These are phyloP conservation scores for Tursiops truncatus DNA, from an alignment of 2,113 vertebrate genomes.

Conservation along the genomic window DNA sequence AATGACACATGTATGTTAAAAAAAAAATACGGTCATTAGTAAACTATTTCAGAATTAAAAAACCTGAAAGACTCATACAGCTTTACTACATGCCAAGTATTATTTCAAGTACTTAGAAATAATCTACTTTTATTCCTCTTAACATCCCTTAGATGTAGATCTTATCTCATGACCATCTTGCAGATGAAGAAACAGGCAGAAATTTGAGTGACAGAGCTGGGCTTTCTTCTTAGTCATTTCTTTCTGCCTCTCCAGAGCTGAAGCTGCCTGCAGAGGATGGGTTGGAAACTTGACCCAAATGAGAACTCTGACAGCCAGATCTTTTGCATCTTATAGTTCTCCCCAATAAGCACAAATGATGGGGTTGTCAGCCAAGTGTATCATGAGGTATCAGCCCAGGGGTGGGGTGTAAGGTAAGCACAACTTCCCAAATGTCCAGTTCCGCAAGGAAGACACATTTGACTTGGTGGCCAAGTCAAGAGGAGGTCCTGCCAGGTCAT, in stretches of 20 bases:
- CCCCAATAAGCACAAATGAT: background rate
- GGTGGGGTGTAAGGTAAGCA: background rate
- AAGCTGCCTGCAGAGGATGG: background rate
- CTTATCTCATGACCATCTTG: background rate
- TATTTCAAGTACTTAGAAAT: background rate
- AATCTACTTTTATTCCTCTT: background rate
- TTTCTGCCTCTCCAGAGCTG: background rate
- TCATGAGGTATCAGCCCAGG: background rate
- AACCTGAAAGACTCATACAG: background rate
- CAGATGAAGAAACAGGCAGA: background rate
- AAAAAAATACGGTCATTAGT: background rate
- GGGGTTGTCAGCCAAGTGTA: background rate
- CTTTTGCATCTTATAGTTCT: background rate
- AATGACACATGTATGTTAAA: background rate
- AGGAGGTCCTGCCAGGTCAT: background rate
- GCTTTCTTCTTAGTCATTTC: background rate
- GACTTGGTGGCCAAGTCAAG: background rate
- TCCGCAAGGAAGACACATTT: background rate
- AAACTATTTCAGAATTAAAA: background rate
- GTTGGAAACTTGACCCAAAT: background rate
- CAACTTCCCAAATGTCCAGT: background rate
- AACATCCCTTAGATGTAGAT: background rate
- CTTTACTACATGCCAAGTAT: background rate
- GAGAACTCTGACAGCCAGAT: background rate
- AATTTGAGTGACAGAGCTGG: background rate